Evolutionary conservation across 2,888 invertebrate genomes (phyloP).

Genomic region (Nowickia ferox): DNA sequence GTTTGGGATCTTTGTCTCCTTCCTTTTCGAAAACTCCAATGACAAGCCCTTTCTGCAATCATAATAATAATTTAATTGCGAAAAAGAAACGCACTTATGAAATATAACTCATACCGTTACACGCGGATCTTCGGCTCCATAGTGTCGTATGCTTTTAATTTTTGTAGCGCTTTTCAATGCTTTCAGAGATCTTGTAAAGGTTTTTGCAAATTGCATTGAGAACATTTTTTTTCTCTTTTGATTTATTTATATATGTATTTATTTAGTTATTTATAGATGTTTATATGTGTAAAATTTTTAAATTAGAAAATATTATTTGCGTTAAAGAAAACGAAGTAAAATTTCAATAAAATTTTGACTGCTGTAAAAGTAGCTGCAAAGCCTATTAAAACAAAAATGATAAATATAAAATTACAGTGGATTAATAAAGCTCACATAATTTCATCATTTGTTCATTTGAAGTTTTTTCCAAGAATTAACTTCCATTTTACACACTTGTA

Average conservation of each 20-base stretch:
- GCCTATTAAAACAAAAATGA: constrained; percentile 68
- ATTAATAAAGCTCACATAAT: neutral
- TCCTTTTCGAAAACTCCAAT: constrained; percentile 84
- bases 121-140: constrained; percentile 71
- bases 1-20: constrained; percentile 81
- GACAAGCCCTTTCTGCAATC: constrained; percentile 84
- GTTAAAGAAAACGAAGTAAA: constrained; percentile 71
- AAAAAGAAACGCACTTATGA: neutral
- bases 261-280: no score
- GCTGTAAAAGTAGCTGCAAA: constrained; percentile 67
- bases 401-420: constrained; percentile 15
- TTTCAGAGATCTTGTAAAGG: constrained; percentile 65
- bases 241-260: constrained; percentile 64
- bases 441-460: no score
- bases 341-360: constrained; percentile 72
- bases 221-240: constrained; percentile 70
- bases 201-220: constrained; percentile 68
- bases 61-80: neutral
- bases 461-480: no score
- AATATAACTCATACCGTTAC: constrained; percentile 69
- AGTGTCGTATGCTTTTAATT: constrained; percentile 36
- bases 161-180: constrained; percentile 51
- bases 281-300: constrained; percentile 56
- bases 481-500: no score
- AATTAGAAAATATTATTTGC: constrained; percentile 66